phyloP scores from a whole-genome alignment of 2,888 invertebrate genomes.

The Chrysomela aeneicollis region DNA sequence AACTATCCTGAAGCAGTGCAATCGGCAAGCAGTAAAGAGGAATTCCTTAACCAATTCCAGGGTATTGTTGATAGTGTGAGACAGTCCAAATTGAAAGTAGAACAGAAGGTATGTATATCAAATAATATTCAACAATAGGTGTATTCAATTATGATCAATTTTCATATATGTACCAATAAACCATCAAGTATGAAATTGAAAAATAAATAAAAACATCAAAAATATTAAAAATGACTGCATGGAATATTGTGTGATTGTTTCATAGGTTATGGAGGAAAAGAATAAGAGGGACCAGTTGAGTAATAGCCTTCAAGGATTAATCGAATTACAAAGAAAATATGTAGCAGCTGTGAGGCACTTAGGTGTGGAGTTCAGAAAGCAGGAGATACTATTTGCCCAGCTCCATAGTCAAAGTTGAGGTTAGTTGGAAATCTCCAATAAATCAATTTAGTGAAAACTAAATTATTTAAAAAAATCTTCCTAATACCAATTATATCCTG shows the following conservation, averaged over 20 bases:
- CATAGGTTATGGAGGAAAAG: slow-evolving; percentile 53
- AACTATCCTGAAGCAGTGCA: slow-evolving; percentile 89
- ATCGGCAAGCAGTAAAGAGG: slow-evolving; percentile 79
- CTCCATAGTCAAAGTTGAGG: slow-evolving; percentile 5
- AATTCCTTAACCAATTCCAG: slow-evolving; percentile 91
- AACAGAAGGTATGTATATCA: slow-evolving; percentile 49
- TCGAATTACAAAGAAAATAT: slow-evolving; percentile 80
- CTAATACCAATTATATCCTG: too few relatives aligned
- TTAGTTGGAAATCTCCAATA: background rate
- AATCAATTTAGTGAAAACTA: too few relatives aligned
- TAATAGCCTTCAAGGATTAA: slow-evolving; percentile 65
- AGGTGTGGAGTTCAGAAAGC: slow-evolving; percentile 76
- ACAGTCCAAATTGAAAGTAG: slow-evolving; percentile 79
- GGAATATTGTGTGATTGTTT: background rate
- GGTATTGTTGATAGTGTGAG: slow-evolving; percentile 89
- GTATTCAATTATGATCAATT: too few relatives aligned
- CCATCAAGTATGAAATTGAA: too few relatives aligned
- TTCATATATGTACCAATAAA: too few relatives aligned
- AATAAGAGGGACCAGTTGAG: slow-evolving; percentile 71
- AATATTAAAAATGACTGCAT: too few relatives aligned
- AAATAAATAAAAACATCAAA: too few relatives aligned
- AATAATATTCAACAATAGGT: too few relatives aligned
- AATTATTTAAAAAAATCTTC: too few relatives aligned
- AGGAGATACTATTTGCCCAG: slow-evolving; percentile 62
- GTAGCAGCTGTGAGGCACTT: slow-evolving; percentile 79